phyloP scores from a whole-genome alignment of 1,140 invertebrate genomes.

The Antheraea pernyi region DNA sequence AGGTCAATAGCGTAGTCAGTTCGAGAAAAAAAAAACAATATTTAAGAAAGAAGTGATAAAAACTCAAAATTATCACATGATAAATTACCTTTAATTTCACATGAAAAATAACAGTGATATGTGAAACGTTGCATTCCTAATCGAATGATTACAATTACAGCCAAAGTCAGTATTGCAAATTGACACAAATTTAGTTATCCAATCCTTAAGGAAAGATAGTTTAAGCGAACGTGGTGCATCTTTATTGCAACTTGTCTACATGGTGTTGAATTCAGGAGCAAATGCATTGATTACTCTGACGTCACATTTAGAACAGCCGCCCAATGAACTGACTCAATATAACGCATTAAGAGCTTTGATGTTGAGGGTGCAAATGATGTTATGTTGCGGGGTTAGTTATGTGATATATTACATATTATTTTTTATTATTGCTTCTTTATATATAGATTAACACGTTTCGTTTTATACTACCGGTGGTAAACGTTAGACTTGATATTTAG shows the following conservation, averaged over 20 bases:
- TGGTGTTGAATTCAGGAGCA: slow-evolving; percentile 41
- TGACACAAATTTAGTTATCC: slow-evolving; percentile 51
- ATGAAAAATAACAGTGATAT: no score
- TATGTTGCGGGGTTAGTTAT: slow-evolving; percentile 60
- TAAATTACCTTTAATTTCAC: no score
- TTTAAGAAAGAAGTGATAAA: no score
- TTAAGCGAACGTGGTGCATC: slow-evolving; percentile 46
- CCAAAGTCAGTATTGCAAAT: slow-evolving; percentile 56
- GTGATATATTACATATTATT: no score
- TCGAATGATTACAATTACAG: slow-evolving; percentile 31
- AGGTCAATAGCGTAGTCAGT: no score
- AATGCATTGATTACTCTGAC: slow-evolving; percentile 49
- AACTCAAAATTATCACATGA: no score
- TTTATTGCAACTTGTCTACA: slow-evolving; percentile 50
- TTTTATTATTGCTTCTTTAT: no score
- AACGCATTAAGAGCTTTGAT: slow-evolving; percentile 58
- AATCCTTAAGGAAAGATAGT: slow-evolving; percentile 50
- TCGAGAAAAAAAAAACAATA: no score
- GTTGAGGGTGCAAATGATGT: slow-evolving; percentile 62
- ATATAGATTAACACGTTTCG: no score
- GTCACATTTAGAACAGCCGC: slow-evolving; percentile 19
- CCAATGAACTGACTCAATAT: slow-evolving; percentile 34
- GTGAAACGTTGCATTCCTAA: no score
- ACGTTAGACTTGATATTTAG: no score
- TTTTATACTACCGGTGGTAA: no score